phyloP scores from a whole-genome alignment of 1,140 invertebrate genomes.

The Augochlora pura region DNA sequence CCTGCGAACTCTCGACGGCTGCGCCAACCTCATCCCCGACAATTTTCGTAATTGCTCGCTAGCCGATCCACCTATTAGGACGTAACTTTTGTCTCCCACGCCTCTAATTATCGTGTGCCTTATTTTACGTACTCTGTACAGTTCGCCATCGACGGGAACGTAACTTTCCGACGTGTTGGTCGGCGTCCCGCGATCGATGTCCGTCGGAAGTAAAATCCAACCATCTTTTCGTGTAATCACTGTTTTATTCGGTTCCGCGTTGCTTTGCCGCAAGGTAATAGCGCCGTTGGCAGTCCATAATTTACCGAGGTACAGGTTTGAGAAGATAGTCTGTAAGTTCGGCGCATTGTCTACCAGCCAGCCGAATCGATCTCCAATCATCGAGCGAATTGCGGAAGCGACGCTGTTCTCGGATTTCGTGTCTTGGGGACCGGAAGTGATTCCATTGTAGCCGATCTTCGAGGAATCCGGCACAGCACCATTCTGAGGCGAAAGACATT shows the following conservation, averaged over 20 bases:
- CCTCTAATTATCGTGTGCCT: conserved; percentile 60
- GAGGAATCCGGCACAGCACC: not conserved
- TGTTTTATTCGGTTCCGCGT: not conserved
- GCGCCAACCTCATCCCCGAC: conserved; percentile 17
- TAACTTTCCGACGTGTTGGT: not conserved
- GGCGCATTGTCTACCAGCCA: conserved; percentile 52
- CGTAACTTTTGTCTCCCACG: conserved; percentile 32
- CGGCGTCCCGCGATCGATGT: not conserved
- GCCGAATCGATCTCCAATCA: conserved; percentile 47
- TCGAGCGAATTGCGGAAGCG: conserved; percentile 38
- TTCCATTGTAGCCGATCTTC: conserved; percentile 9
- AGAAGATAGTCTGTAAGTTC: conserved; percentile 1
- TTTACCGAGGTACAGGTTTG: not conserved
- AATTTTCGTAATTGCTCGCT: not conserved
- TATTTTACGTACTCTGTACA: conserved; percentile 17
- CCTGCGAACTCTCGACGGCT: conserved; percentile 47
- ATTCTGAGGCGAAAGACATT: conserved; percentile 3
- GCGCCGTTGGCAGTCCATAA: too few relatives aligned
- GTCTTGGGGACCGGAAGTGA: not conserved
- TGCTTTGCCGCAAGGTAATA: not conserved
- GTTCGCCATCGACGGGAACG: not conserved
- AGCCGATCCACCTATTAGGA: conserved; percentile 39
- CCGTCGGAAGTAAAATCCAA: not conserved
- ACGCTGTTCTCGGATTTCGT: conserved; percentile 11
- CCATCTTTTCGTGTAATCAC: not conserved